Base-by-base conservation (phyloP, 2,888 invertebrate species). In the Spicauda simplicius region DNA sequence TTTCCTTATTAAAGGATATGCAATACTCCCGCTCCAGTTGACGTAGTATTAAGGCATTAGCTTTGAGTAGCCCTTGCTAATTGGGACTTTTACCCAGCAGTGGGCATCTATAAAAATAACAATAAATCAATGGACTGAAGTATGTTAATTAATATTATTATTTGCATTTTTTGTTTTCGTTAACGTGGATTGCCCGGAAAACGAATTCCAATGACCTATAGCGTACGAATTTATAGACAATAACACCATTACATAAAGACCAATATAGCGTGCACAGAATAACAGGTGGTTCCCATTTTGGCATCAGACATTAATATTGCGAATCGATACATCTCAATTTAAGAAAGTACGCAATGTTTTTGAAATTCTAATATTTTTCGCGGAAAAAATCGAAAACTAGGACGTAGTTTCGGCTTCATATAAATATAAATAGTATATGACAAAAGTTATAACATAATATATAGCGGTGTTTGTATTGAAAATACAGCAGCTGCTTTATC, bases 261-360 rank as follows among this genome's bases (percentile, higher is more conserved):
- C 53, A 70, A 53, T 68, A 68, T 61, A 61, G 59, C 54, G 41
- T 62, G 61, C 45, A 37, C 53, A 19, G 30, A 37, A 53, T 54
- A 65, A 65, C 65, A 65, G 65, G 65, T 65, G 65, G 65, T 65
- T 65, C 41, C 56, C 50, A 18, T 64, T 68, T 70, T 70, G 68
- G 64, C 70, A 68, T 70, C 58, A 59, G 53, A 59, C 54, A 63
- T 55, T 63, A 55, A 54, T 59, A 48, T 52, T 25, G 25, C 41
- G 58, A 59, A 65, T 65, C 59, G 14, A 65, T 70, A 53, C 20
- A 68, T 65, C 48, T 52, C 50, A 68, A 69, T 60, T 70, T 54
- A 52, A 57, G 25, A 58, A 58, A 48, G 33, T 58, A 60, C n/a
- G n/a, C 33, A 19, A 48, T 25, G 20, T 45, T 45, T 58, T 8